Percentiles rank a stretch among this genome's conserved stretches.
Conservation (phyloP, 2,797 vertebrate genomes). For the Neosalanx taihuensis region DNA sequence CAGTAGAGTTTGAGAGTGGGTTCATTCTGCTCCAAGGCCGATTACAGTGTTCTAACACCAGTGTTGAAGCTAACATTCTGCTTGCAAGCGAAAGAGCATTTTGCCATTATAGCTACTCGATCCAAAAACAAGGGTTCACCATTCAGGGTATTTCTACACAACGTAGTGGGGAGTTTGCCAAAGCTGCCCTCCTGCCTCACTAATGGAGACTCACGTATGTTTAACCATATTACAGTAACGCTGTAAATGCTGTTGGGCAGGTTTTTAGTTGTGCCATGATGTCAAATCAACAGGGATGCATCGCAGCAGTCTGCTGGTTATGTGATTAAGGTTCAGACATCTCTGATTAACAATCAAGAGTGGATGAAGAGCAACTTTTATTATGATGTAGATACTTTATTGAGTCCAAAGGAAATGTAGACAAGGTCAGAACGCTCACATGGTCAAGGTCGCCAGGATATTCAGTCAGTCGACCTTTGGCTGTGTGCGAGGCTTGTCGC, state of each 20-base stretch:
- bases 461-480: too few species aligned
- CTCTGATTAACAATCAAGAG: neutral
- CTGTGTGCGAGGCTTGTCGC: neutral
- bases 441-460: too few species aligned
- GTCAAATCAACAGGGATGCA: neutral
- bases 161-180: conserved; percentile 26
- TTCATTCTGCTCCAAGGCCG: too few species aligned
- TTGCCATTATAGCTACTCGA: neutral
- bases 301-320: neutral
- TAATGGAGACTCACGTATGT: neutral
- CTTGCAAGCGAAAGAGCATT: neutral
- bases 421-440: too few species aligned
- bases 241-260: neutral
- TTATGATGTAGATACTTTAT: too few species aligned
- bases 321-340: neutral
- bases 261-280: conserved; percentile 11
- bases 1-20: too few species aligned
- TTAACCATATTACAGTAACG: conserved; percentile 7
- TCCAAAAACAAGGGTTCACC: conserved; percentile 10
- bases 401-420: too few species aligned
- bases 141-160: conserved; percentile 52
- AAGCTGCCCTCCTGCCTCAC: conserved; percentile 13
- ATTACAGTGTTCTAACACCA: neutral
- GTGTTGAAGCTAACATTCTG: conserved; percentile 2
- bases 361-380: conserved; percentile 1